A percentile compares a stretch with the other conserved stretches of the same genome.
Conservation (phyloP, 2,797 vertebrate genomes). For the Discoglossus pictus region DNA sequence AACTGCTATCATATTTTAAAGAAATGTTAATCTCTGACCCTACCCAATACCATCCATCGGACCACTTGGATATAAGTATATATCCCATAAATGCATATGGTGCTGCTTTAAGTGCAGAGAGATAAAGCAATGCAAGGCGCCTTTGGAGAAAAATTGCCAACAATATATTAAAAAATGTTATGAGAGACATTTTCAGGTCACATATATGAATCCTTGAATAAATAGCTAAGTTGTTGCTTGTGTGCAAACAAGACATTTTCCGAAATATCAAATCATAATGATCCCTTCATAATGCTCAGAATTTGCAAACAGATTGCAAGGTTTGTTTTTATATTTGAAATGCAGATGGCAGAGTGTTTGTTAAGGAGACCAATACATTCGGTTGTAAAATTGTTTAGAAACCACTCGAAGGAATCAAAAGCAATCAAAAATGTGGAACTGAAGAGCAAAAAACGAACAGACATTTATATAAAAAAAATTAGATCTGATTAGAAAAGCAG, state of each 20-base stretch:
- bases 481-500: constrained; percentile 43
- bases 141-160: too few species aligned
- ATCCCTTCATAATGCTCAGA: constrained; percentile 33
- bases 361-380: constrained; percentile 43
- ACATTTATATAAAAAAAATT: constrained; percentile 36
- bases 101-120: too few species aligned
- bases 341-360: constrained; percentile 46
- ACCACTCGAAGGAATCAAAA: constrained; percentile 51
- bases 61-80: too few species aligned
- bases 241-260: constrained; percentile 41
- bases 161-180: too few species aligned
- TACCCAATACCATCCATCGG: too few species aligned
- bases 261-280: constrained; percentile 18
- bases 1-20: too few species aligned
- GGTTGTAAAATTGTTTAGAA: constrained; percentile 46
- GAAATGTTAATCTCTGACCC: too few species aligned
- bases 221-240: constrained; percentile 11
- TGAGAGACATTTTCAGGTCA: too few species aligned
- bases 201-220: constrained; percentile 1
- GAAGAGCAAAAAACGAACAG: constrained; percentile 48
- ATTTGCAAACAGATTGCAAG: constrained; percentile 49
- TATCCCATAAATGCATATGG: too few species aligned
- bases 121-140: too few species aligned
- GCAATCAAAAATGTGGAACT: constrained; percentile 49
- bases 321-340: constrained; percentile 46